Percentiles rank a stretch among this genome's conserved stretches.
These are phyloP conservation scores for Macrostomum cliftonense DNA, from an alignment of 2,888 invertebrate species.

Conservation along the genomic window DNA sequence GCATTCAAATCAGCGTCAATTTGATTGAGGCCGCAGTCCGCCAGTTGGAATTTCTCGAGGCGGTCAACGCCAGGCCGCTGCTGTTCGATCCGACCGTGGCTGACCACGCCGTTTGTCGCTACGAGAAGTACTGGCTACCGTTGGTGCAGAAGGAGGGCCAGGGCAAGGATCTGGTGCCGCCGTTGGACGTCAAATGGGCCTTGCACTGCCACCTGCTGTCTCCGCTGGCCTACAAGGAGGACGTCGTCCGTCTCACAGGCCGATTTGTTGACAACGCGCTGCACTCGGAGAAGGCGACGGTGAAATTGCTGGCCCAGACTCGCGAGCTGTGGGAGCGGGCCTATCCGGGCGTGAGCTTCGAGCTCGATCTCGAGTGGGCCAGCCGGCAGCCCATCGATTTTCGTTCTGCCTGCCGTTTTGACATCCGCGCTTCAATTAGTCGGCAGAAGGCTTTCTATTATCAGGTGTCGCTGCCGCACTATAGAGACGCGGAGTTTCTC, in stretches of 20 bases:
- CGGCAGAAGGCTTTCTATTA: slow-evolving; percentile 40
- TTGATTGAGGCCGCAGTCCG: slow-evolving; percentile 17
- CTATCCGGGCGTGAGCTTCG: slow-evolving; percentile 26
- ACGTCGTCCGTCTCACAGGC: slow-evolving; percentile 22
- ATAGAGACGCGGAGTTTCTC: slow-evolving; percentile 36
- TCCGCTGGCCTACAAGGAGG: slow-evolving; percentile 25
- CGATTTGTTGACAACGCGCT: slow-evolving; percentile 36
- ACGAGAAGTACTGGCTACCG: slow-evolving; percentile 40
- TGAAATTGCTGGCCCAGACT: slow-evolving; percentile 21
- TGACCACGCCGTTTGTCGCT: slow-evolving; percentile 37
- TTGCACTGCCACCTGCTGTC: slow-evolving; percentile 39
- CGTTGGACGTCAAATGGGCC: slow-evolving; percentile 40
- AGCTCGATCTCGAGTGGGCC: slow-evolving; percentile 14
- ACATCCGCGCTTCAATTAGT: slow-evolving; percentile 34
- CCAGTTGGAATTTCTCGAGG: slow-evolving; percentile 22
- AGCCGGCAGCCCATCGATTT: slow-evolving; percentile 12
- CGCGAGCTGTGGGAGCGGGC: slow-evolving; percentile 22
- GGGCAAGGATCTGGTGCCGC: slow-evolving; percentile 25
- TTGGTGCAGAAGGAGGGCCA: slow-evolving; percentile 19
- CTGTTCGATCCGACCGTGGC: slow-evolving; percentile 29
- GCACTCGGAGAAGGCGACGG: slow-evolving; percentile 21
- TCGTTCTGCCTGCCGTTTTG: slow-evolving; percentile 24
- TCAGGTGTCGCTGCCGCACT: slow-evolving; percentile 41
- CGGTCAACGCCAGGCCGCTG: slow-evolving; percentile 18
- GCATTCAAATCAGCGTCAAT: slow-evolving; percentile 16